Base-by-base conservation (phyloP, 2,797 vertebrate species). In the Champsocephalus gunnari region DNA sequence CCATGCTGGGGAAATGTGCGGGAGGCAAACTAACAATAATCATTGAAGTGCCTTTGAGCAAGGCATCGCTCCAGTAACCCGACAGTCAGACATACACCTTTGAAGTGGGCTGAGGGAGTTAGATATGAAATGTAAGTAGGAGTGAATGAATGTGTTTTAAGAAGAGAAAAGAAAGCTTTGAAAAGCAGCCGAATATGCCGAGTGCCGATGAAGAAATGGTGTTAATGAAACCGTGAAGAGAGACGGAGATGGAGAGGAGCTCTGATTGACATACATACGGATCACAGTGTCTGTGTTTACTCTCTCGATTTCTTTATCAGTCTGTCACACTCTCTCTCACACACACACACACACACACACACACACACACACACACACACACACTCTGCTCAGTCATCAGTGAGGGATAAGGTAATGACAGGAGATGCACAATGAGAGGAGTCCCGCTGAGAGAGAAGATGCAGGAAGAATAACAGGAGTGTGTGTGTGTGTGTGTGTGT, bases 401-500 rank as follows among this genome's bases (percentile, higher is more conserved):
- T 58, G 65, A 76, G n/a, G 70, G 82, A 87, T 84, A 73, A 90
- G 90, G 89, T 89, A 87, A 84, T 89, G 84, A 82, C 76, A 79
- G 82, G 71, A 84, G 88, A 86, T 77, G 78, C 83, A 87, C 12
- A 12, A 55, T 73, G 77, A 83, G 43, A 61, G 75, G 62, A 53
- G 32, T 58, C 85, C 82, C 68, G 83, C 88, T 76, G 89, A 68
- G 88, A 80, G 80, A 82, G 54, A 56, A 82, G 73, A 89, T 65
- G 81, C 69, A 83, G 72, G 34, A 73, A 62, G 58, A 88, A 83
- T 61, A 79, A 34, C 55, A 47, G 6, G 51, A 43, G 55, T 12
- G 56, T 58, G 54, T 60, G 48, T 11, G 32, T 45, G 49, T 34
- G 48, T 24, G 24, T 24, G 24, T 24, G 24, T 24, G 24, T 24